These are phyloP conservation scores for Dyspetes luteomarginatus DNA, from an alignment of 2,888 invertebrate species.

Conservation along the genomic window DNA sequence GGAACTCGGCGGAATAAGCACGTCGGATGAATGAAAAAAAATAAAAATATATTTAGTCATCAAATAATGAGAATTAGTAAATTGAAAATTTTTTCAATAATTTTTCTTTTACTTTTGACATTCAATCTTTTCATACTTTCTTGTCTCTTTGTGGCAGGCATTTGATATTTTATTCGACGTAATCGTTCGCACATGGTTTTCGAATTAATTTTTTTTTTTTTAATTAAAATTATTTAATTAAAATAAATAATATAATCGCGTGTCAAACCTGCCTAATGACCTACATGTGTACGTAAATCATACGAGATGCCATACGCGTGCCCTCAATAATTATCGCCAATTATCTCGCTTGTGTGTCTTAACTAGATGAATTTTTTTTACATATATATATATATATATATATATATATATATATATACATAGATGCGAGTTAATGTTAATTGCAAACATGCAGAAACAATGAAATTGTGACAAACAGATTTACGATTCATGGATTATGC, in stretches of 20 bases:
- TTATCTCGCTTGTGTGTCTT: too few relatives aligned
- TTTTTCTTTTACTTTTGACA: too few relatives aligned
- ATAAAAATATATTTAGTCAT: slow-evolving; percentile 21
- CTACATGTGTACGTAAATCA: too few relatives aligned
- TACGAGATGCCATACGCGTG: background rate
- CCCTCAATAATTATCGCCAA: background rate
- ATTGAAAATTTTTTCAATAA: too few relatives aligned
- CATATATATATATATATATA: background rate
- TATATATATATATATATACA: slow-evolving; percentile 4
- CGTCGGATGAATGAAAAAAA: slow-evolving; percentile 56
- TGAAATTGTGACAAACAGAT: slow-evolving; percentile 14
- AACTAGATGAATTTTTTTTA: too few relatives aligned
- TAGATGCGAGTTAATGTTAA: slow-evolving; percentile 53
- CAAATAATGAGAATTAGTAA: slow-evolving; percentile 20
- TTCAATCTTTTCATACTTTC: background rate
- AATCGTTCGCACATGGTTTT: slow-evolving; percentile 11
- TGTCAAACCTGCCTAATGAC: too few relatives aligned
- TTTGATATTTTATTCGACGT: slow-evolving; percentile 20
- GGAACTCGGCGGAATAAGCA: slow-evolving; percentile 51
- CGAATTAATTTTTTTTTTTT: too few relatives aligned
- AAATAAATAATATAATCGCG: too few relatives aligned
- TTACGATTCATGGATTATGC: slow-evolving; percentile 34
- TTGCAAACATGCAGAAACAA: slow-evolving; percentile 26
- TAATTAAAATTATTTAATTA: too few relatives aligned
- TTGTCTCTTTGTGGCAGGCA: background rate